Evolutionary conservation across 2,797 vertebrate genomes (phyloP), one percentile per base, ranked within the genome.

Genomic region (Picus viridis): DNA sequence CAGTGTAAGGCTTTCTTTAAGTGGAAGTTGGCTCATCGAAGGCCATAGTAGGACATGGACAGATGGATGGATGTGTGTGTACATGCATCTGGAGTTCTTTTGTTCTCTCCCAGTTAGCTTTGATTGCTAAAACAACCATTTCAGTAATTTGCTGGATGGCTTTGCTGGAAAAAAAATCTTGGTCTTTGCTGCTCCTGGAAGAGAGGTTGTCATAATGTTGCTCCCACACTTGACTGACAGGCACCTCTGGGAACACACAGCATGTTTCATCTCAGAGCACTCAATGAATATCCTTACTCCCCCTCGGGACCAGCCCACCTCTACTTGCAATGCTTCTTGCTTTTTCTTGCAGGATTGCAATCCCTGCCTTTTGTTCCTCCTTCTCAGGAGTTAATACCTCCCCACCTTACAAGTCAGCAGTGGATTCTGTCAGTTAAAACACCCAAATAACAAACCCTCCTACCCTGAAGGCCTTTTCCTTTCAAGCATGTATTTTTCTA

Each of bases 401-500:
- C 82, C 84, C 92, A 95, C 92, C 89, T 97, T 94, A 96, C 90
- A 95, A 94, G 95, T 93, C 94, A 91, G 88, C 64, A 32, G 82
- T 49, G 45, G 77, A 92, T 96, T 93, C 94, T 96, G 80, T 80
- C 91, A 86, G 86, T 92, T 94, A 86, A 90, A 94, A 94, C 49
- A 72, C 89, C 91, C 91, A 90, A 94, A 96, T 93, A 95, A 96
- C 80, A 96, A 92, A 91, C 85, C 71, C 67, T 95, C 88, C 91
- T 91, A 89, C 80, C 71, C 88, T 71, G 62, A 95, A 82, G 92
- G 89, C 80, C 92, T 83, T 93, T 86, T 90, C 77, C 86, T 94
- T 93, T 94, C 89, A 95, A 94, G 91, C 39, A 12, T 69, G 56
- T 87, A 80, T 95, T 96, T 95, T 94, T 91, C 89, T 79, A 92